Percentiles rank a stretch among this genome's conserved stretches.
phyloP scores from a whole-genome alignment of 2,888 invertebrate genomes.

The Eucera pruinosa region DNA sequence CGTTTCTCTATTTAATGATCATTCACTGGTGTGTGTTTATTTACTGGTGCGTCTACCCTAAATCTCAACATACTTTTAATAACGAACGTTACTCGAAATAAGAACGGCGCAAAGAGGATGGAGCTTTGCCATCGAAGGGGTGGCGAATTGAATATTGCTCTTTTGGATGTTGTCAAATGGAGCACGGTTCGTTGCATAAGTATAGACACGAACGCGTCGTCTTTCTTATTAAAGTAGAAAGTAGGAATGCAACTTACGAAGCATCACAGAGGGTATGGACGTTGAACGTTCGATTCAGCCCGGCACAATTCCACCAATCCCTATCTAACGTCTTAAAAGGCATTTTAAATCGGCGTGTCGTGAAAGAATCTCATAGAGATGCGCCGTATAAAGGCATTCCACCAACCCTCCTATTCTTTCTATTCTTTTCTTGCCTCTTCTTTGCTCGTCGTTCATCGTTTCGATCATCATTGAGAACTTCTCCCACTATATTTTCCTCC shows the following conservation, averaged over 20 bases:
- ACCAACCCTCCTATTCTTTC: conserved; percentile 56
- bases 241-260: conserved; percentile 68
- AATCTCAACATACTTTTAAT: conserved; percentile 30
- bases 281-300: conserved; percentile 69
- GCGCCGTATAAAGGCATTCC: conserved; percentile 83
- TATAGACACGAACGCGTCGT: conserved; percentile 46
- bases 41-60: no score
- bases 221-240: conserved; percentile 67
- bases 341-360: conserved; percentile 81
- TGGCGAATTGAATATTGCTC: conserved; percentile 53
- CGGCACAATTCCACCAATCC: conserved; percentile 71
- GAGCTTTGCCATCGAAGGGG: conserved; percentile 6
- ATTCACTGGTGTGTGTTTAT: no score
- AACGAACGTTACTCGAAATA: background rate
- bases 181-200: conserved; percentile 57
- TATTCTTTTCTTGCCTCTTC: conserved; percentile 23
- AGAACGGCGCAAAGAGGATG: background rate
- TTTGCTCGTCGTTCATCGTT: conserved; percentile 51
- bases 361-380: conserved; percentile 83
- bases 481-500: conserved; percentile 32
- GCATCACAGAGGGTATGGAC: conserved; percentile 57
- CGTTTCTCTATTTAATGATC: no score
- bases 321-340: conserved; percentile 75
- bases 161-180: conserved; percentile 54
- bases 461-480: conserved; percentile 55